phyloP scores from a whole-genome alignment of 2,888 invertebrate species.

The Lochmaea capreae region DNA sequence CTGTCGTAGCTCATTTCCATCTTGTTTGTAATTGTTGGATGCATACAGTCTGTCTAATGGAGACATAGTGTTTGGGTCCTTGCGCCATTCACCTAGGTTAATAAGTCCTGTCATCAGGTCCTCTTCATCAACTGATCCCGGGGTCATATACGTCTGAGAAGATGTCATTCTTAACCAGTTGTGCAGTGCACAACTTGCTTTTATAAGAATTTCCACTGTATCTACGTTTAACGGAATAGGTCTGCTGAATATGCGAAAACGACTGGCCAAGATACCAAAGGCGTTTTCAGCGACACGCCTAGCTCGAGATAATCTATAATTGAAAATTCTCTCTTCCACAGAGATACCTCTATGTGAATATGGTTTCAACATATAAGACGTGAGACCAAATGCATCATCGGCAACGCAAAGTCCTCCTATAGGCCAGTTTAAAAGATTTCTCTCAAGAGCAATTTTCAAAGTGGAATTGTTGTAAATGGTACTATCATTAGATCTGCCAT shows the following conservation, averaged over 20 bases:
- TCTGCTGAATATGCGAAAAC: conserved; percentile 23
- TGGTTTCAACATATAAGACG: conserved; percentile 24
- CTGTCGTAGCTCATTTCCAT: too few relatives aligned
- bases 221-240: conserved; percentile 14
- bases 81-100: too few relatives aligned
- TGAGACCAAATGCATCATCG: conserved; percentile 22
- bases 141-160: neutral
- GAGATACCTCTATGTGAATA: conserved; percentile 8
- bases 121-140: too few relatives aligned
- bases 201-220: conserved; percentile 17
- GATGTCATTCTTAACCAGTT: conserved; percentile 17
- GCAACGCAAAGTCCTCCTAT: conserved; percentile 15
- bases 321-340: conserved; percentile 29
- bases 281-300: conserved; percentile 14
- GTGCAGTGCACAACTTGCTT: conserved; percentile 14
- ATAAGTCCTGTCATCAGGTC: too few relatives aligned
- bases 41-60: too few relatives aligned
- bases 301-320: conserved; percentile 24
- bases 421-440: conserved; percentile 17
- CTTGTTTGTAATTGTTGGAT: too few relatives aligned
- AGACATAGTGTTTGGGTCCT: too few relatives aligned
- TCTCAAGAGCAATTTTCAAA: conserved; percentile 22
- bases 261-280: too few relatives aligned
- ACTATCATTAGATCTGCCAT: conserved; percentile 27
- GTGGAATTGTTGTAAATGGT: conserved; percentile 20